Conservation (phyloP, 2,888 invertebrate species). For the Oligia fasciuncula region DNA sequence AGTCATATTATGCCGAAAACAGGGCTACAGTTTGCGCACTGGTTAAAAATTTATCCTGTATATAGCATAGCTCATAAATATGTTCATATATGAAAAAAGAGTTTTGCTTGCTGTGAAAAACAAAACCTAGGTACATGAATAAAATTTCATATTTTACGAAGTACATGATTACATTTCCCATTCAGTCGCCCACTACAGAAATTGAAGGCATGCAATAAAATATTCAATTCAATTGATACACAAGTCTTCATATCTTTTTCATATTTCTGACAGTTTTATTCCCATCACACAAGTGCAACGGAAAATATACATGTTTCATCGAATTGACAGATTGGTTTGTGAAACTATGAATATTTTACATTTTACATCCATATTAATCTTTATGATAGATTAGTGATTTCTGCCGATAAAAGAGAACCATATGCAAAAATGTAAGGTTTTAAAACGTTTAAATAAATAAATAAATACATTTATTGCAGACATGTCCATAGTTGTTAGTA, state of each 20-base stretch:
- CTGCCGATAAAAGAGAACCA: neutral
- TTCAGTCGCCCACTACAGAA: neutral
- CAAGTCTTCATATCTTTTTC: neutral
- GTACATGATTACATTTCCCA: constrained; percentile 14
- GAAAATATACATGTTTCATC: constrained; percentile 8
- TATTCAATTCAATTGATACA: constrained; percentile 29
- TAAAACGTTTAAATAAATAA: neutral
- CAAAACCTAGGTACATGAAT: neutral
- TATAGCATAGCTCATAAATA: neutral
- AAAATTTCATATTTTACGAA: constrained; percentile 5
- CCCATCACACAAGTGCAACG: constrained; percentile 11
- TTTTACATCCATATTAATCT: constrained; percentile 7
- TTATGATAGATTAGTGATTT: neutral
- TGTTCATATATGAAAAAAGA: neutral
- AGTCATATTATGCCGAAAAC: neutral
- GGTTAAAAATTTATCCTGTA: neutral
- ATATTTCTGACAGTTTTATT: constrained; percentile 31
- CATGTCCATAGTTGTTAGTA: too few relatives aligned
- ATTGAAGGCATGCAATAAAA: constrained; percentile 31
- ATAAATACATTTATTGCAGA: too few relatives aligned
- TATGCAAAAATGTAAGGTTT: neutral
- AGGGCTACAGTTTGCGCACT: neutral
- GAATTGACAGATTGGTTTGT: constrained; percentile 24
- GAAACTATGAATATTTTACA: constrained; percentile 20
- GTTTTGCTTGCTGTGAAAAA: neutral